These are phyloP conservation scores for Cyaniris semiargus DNA, from an alignment of 2,888 invertebrate species.

Conservation along the genomic window DNA sequence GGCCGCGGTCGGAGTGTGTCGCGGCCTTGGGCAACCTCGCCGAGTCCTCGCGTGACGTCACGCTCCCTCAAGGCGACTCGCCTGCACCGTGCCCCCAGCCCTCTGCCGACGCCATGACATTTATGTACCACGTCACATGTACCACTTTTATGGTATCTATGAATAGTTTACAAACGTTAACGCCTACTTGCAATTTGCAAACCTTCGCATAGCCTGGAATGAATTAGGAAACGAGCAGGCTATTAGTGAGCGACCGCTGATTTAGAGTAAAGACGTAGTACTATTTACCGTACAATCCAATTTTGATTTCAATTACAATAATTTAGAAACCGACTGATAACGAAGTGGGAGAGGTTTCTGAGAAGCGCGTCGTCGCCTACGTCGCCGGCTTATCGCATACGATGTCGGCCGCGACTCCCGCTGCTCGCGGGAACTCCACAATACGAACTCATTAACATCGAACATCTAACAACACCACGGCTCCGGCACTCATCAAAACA, in stretches of 20 bases:
- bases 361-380: background rate
- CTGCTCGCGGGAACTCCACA: background rate
- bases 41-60: conserved; percentile 21
- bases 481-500: background rate
- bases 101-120: background rate
- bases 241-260: no score
- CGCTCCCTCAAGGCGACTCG: conserved; percentile 1
- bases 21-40: background rate
- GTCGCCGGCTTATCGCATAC: background rate
- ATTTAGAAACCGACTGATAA: background rate
- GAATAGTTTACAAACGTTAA: background rate
- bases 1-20: background rate
- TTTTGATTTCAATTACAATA: background rate
- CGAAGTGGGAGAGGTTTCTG: background rate
- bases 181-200: background rate
- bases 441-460: conserved; percentile 9
- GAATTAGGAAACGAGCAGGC: no score
- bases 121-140: background rate
- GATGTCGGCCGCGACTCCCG: background rate
- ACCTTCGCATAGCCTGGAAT: no score
- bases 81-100: background rate
- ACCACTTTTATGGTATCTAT: background rate
- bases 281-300: background rate
- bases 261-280: no score
- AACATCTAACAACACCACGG: background rate